Base-by-base conservation (phyloP, 2,797 vertebrate species). In the Dendrocincla fuliginosa region DNA sequence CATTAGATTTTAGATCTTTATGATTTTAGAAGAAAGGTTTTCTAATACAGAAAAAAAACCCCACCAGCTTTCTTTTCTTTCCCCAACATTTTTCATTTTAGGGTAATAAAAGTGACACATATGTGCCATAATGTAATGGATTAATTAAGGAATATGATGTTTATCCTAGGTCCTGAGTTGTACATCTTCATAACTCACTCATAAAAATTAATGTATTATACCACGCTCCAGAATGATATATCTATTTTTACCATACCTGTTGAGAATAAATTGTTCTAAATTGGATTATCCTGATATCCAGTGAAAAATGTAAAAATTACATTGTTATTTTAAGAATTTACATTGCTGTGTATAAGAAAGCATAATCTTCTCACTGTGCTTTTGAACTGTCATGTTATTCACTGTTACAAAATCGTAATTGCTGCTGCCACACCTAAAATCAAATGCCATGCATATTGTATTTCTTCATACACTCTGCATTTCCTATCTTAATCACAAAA, bases 101-200 rank as follows among this genome's bases (percentile, higher is more conserved):
- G 75, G 89, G 93, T 94, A 97, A 97, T 98, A 98, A 97, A 98
- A 97, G 91, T 87, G 96, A 96, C 97, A 97, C 91, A 68, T 97
- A 97, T 93, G 96, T 97, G 95, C 96, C 87, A 69, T 78, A 93
- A 95, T 46, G 46, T 97, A 98, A 98, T 97, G 97, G 96, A 98
- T 97, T 98, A 98, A 98, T 98, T 98, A 98, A 97, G 97, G 97
- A 96, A 97, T 97, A 97, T 95, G 91, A 98, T 98, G 98, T 98
- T 98, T 98, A 98, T 98, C 96, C 97, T 96, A 94, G 96, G 94
- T 97, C 95, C 93, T 83, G 73, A 96, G 95, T 96, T 97, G 95
- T 96, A 97, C 95, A 95, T 97, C 97, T 98, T 97, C 97, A 95
- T 98, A 98, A 97, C 84, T 97, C 97, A 97, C 97, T 96, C 97